These are phyloP conservation scores for Trematocara unimaculatum DNA, from an alignment of 2,113 vertebrate genomes.

Conservation along the genomic window DNA sequence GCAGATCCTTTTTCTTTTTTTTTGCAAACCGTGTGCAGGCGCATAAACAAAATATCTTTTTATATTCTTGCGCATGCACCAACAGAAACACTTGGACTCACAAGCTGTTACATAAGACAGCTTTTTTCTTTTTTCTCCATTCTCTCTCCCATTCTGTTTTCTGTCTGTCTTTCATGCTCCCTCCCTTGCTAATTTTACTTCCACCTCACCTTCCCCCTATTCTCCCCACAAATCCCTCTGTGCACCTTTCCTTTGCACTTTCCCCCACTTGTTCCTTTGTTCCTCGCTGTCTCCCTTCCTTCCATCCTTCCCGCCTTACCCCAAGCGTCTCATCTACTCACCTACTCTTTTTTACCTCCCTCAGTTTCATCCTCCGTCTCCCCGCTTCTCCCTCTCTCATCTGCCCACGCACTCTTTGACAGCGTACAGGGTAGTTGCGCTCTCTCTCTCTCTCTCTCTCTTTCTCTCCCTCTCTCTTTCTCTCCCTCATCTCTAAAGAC, in stretches of 20 bases:
- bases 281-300: not conserved
- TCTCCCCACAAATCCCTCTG: constrained; percentile 1
- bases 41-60: not conserved
- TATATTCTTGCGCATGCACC: not conserved
- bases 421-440: constrained; percentile 34
- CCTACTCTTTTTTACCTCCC: constrained; percentile 17
- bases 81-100: not conserved
- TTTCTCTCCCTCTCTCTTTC: not conserved
- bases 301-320: constrained; percentile 7
- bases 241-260: constrained; percentile 7
- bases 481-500: constrained; percentile 48
- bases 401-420: constrained; percentile 52
- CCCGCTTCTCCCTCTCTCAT: constrained; percentile 6
- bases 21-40: not conserved
- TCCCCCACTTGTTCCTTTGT: not conserved
- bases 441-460: constrained; percentile 22
- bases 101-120: constrained; percentile 17
- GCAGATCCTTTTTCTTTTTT: not conserved
- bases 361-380: not conserved
- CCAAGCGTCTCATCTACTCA: constrained; percentile 29
- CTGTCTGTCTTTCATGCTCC: not conserved
- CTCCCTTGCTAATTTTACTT: constrained; percentile 14
- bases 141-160: not conserved
- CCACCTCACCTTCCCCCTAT: not conserved
- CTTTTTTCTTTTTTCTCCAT: not conserved